Percentiles rank a stretch among this genome's conserved stretches.
These are phyloP conservation scores for Frankliniella intonsa DNA, from an alignment of 2,888 invertebrate genomes.

Conservation along the genomic window DNA sequence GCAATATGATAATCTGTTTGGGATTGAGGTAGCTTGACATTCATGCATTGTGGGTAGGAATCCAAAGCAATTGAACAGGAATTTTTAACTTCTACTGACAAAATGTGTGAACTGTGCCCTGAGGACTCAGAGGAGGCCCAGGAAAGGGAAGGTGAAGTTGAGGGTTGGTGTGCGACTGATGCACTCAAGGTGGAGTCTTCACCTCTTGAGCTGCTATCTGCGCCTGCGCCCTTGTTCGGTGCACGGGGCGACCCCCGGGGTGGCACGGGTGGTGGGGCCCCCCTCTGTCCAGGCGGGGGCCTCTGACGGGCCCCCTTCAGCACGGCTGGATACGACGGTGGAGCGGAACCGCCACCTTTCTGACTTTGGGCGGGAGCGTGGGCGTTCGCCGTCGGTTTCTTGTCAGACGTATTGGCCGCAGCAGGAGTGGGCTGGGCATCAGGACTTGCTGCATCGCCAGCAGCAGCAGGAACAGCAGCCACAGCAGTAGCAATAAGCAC, in stretches of 20 bases:
- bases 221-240: slow-evolving; percentile 34
- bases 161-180: background rate
- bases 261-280: slow-evolving; percentile 83
- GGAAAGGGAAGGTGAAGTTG: background rate
- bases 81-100: background rate
- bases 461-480: background rate
- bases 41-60: background rate
- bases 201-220: slow-evolving; percentile 44
- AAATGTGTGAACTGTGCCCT: slow-evolving; percentile 12
- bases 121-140: slow-evolving; percentile 19
- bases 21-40: background rate
- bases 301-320: slow-evolving; percentile 54
- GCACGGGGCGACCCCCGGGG: slow-evolving; percentile 57
- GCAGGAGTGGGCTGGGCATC: background rate
- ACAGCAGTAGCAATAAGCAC: slow-evolving; percentile 1
- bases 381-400: background rate
- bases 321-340: slow-evolving; percentile 67
- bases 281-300: slow-evolving; percentile 43
- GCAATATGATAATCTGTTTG: background rate
- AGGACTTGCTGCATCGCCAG: background rate
- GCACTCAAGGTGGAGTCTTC: background rate
- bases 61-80: background rate
- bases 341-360: slow-evolving; percentile 41
- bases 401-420: background rate
- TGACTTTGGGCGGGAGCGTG: background rate